Base-by-base conservation (phyloP, 2,888 invertebrate species). In the Philereme vetulata region DNA sequence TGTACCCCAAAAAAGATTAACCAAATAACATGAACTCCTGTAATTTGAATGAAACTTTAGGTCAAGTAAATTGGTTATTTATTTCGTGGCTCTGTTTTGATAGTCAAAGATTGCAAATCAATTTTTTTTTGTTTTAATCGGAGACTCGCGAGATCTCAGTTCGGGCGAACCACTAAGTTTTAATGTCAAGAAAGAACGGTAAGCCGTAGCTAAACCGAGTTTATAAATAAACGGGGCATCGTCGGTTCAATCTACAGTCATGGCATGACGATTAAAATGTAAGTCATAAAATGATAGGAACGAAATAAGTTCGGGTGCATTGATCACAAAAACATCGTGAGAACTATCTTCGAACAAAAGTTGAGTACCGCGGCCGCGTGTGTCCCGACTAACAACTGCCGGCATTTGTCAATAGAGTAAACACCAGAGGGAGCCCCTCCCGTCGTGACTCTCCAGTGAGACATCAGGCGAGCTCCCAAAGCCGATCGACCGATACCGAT, bases 241-340 rank as follows among this genome's bases (percentile, higher is more conserved):
- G 10, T 21, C 21, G 10, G 43, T n/a, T 10, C 90, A 52, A 46
- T 56, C 45, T 38, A 43, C 51, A 56, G 56, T 62, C 55, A 57
- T 57, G 62, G 67, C 66, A 76, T 72, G 72, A 68, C 77, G 72
- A 79, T 82, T 82, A 78, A 80, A 84, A 81, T 77, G 71, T 77
- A 75, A 78, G 75, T 72, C 77, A 78, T 77, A 80, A 76, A 80
- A 76, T 78, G 75, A 82, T 81, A 77, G 75, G 78, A 81, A 76
- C 71, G 80, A 79, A 83, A 85, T 81, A 82, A 71, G 80, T 81
- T 71, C 77, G 83, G 83, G 81, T 83, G 84, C 80, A 68, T 76
- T 73, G 74, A 72, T 75, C 78, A 83, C 64, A 86, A 87, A 87
- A 86, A 85, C 70, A 79, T 79, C 86, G 86, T 86, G 86, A 86